These are phyloP conservation scores for Spicauda simplicius DNA, from an alignment of 2,888 invertebrate genomes.

Conservation along the genomic window DNA sequence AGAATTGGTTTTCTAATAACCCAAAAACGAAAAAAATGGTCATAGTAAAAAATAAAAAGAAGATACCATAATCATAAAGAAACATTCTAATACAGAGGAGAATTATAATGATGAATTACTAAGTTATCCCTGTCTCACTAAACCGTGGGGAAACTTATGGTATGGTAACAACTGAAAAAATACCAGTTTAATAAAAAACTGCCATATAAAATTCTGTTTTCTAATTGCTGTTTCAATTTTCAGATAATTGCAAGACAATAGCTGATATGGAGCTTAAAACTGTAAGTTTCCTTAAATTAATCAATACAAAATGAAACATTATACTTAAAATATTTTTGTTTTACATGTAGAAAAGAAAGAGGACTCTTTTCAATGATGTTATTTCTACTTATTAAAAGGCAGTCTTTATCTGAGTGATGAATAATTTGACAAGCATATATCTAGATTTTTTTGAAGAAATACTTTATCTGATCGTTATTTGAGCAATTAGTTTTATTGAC, in stretches of 20 bases:
- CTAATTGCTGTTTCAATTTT: background rate
- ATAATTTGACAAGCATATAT: slow-evolving; percentile 44
- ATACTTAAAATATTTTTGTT: background rate
- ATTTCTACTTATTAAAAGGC: too few relatives aligned
- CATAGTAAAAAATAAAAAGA: too few relatives aligned
- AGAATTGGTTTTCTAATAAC: too few relatives aligned
- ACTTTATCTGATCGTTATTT: slow-evolving; percentile 47
- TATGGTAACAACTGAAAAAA: slow-evolving; percentile 61
- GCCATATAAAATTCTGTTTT: background rate
- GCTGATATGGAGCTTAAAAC: background rate
- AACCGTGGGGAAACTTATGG: slow-evolving; percentile 60
- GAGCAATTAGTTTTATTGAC: background rate
- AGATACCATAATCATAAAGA: too few relatives aligned
- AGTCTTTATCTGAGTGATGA: slow-evolving; percentile 50
- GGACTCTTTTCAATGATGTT: too few relatives aligned
- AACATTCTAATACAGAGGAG: too few relatives aligned
- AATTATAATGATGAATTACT: slow-evolving; percentile 55
- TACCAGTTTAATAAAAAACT: background rate
- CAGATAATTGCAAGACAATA: background rate
- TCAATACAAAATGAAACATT: background rate
- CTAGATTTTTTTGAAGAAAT: slow-evolving; percentile 55
- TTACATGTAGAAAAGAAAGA: too few relatives aligned
- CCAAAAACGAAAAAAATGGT: too few relatives aligned
- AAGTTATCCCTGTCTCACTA: slow-evolving; percentile 68
- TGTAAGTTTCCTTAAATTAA: background rate